Percentiles rank a stretch among this genome's conserved stretches.
Evolutionary conservation across 2,113 vertebrate genomes (phyloP).

Genomic region (Argyrosomus japonicus): DNA sequence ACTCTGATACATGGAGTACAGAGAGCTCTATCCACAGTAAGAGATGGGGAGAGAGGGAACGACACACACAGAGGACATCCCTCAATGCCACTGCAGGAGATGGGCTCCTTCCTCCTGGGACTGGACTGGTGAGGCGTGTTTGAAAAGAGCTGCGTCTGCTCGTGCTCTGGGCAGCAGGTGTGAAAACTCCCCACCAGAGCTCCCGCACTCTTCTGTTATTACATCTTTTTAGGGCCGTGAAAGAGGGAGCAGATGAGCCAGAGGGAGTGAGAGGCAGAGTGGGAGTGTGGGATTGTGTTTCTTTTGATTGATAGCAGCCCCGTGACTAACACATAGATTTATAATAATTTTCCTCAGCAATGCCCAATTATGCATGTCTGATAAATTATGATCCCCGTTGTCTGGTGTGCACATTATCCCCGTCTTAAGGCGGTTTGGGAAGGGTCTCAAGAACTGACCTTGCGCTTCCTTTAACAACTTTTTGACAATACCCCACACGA

Average conservation of each 20-base stretch:
- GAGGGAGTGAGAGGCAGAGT: slow-evolving; percentile 62
- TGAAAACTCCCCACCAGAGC: slow-evolving; percentile 77
- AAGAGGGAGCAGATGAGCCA: slow-evolving; percentile 75
- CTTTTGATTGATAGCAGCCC: slow-evolving; percentile 74
- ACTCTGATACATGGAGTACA: slow-evolving; percentile 62
- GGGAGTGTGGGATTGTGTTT: slow-evolving; percentile 73
- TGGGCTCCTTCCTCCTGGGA: slow-evolving; percentile 78
- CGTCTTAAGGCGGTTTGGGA: slow-evolving; percentile 39
- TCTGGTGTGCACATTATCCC: slow-evolving; percentile 36
- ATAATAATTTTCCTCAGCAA: slow-evolving; percentile 75
- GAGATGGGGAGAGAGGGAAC: slow-evolving; percentile 24
- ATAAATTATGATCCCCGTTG: slow-evolving; percentile 69
- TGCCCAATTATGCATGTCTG: slow-evolving; percentile 72
- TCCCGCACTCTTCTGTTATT: slow-evolving; percentile 81
- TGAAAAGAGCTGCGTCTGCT: slow-evolving; percentile 79
- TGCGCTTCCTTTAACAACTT: slow-evolving; percentile 40
- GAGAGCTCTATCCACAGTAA: slow-evolving; percentile 49
- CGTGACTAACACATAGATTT: slow-evolving; percentile 80
- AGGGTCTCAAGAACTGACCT: slow-evolving; percentile 32
- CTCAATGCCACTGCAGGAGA: slow-evolving; percentile 81
- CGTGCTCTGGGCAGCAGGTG: slow-evolving; percentile 80
- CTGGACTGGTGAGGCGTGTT: slow-evolving; percentile 55
- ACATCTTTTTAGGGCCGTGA: slow-evolving; percentile 80
- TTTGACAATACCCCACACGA: slow-evolving; percentile 41
- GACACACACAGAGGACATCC: slow-evolving; percentile 66